These are phyloP conservation scores for Papilio elwesi DNA, from an alignment of 2,888 invertebrate species.

Conservation along the genomic window DNA sequence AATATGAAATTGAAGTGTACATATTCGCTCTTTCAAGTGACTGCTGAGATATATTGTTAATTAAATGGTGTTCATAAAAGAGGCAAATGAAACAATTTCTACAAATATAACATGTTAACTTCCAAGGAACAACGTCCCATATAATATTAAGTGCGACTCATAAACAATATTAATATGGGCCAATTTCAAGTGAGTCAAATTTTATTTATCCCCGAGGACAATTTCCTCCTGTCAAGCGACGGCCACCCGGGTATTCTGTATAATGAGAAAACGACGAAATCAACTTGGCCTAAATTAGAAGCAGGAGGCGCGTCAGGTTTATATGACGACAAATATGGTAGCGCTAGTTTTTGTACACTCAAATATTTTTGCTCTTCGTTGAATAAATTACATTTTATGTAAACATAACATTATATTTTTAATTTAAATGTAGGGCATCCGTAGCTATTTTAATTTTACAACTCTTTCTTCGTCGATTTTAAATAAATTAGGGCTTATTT, in stretches of 20 bases:
- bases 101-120: slow-evolving; percentile 31
- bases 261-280: slow-evolving; percentile 79
- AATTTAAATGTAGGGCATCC: background rate
- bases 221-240: slow-evolving; percentile 78
- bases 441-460: background rate
- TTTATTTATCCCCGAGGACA: slow-evolving; percentile 78
- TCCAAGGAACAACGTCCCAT: slow-evolving; percentile 44
- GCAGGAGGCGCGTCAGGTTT: slow-evolving; percentile 55
- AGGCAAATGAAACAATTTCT: slow-evolving; percentile 40
- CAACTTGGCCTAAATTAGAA: slow-evolving; percentile 78
- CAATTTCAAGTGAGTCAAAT: slow-evolving; percentile 73
- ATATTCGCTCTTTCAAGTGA: slow-evolving; percentile 16
- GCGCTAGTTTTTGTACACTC: slow-evolving; percentile 20
- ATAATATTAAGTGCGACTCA: slow-evolving; percentile 62
- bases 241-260: slow-evolving; percentile 78
- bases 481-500: slow-evolving; percentile 20
- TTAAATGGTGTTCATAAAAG: slow-evolving; percentile 38
- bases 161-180: slow-evolving; percentile 74
- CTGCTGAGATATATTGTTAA: slow-evolving; percentile 28
- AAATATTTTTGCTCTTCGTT: slow-evolving; percentile 22
- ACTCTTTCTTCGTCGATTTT: slow-evolving; percentile 5
- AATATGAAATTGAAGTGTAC: slow-evolving; percentile 11
- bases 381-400: slow-evolving; percentile 12
- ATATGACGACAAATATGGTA: slow-evolving; percentile 57
- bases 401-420: too few relatives aligned